Conservation (phyloP, 2,888 invertebrate species). For the Caenorhabditis becei region DNA sequence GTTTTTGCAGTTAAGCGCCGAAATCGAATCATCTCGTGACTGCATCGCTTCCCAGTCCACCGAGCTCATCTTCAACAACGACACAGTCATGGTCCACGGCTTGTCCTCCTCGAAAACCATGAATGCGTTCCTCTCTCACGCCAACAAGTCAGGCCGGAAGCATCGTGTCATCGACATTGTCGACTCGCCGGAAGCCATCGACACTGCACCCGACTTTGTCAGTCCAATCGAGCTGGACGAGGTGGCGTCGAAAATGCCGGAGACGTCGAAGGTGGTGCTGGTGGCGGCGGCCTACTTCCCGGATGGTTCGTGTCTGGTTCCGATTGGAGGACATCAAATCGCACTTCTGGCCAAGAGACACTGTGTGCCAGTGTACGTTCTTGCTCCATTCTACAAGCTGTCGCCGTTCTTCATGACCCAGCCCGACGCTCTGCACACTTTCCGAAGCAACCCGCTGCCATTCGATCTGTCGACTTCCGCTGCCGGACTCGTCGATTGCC, state of each 20-base stretch:
- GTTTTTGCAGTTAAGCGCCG: conserved; percentile 65
- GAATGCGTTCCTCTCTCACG: conserved; percentile 58
- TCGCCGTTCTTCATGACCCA: conserved; percentile 66
- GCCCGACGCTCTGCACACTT: conserved; percentile 57
- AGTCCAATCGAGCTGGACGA: conserved; percentile 59
- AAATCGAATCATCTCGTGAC: conserved; percentile 72
- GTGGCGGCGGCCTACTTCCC: conserved; percentile 75
- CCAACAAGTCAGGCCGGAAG: conserved; percentile 34
- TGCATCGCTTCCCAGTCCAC: conserved; percentile 67
- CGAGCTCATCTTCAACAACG: conserved; percentile 69
- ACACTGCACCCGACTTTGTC: conserved; percentile 59
- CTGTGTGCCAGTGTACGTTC: conserved; percentile 75
- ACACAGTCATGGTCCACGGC: conserved; percentile 71
- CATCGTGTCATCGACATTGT: conserved; percentile 50
- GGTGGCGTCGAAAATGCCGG: conserved; percentile 62
- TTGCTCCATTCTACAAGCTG: conserved; percentile 78
- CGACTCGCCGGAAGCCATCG: conserved; percentile 35
- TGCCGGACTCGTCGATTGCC: conserved; percentile 58
- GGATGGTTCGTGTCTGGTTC: conserved; percentile 76
- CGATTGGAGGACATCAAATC: conserved; percentile 74
- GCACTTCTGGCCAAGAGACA: conserved; percentile 75
- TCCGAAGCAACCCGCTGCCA: conserved; percentile 43
- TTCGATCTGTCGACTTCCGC: conserved; percentile 36
- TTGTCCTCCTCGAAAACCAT: conserved; percentile 70
- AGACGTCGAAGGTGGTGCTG: conserved; percentile 73